phyloP scores from a whole-genome alignment of 1,140 invertebrate species.

The Drosophila malerkotliana region DNA sequence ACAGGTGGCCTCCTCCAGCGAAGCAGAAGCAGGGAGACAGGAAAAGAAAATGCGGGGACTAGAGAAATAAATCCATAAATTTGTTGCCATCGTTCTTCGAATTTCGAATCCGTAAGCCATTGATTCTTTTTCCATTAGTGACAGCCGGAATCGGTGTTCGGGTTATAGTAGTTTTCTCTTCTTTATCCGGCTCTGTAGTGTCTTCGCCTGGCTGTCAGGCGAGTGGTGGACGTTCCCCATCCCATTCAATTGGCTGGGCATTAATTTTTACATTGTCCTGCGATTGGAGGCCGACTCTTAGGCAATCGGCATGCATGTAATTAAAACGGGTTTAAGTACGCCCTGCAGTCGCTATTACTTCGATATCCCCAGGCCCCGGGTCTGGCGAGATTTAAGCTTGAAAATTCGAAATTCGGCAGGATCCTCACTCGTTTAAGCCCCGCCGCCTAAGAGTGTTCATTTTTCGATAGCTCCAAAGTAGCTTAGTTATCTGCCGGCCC shows the following conservation, averaged over 20 bases:
- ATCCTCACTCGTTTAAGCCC: constrained; percentile 22
- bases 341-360: constrained; percentile 23
- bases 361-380: constrained; percentile 1
- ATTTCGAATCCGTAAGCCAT: constrained; percentile 71
- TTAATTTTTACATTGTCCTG: constrained; percentile 54
- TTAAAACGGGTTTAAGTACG: constrained; percentile 73
- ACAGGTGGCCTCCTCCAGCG: constrained; percentile 24
- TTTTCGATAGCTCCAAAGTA: constrained; percentile 69
- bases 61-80: constrained; percentile 72
- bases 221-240: constrained; percentile 9
- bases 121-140: constrained; percentile 81
- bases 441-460: constrained; percentile 28
- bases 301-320: constrained; percentile 71
- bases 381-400: constrained; percentile 23
- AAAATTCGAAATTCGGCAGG: constrained; percentile 1
- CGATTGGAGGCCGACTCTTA: background rate
- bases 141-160: constrained; percentile 28
- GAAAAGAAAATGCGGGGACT: constrained; percentile 17
- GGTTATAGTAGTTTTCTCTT: constrained; percentile 25
- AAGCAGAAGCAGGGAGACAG: too few species aligned
- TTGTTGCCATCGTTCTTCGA: constrained; percentile 59
- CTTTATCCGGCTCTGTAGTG: constrained; percentile 16
- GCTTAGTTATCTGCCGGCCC: constrained; percentile 57
- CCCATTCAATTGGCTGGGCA: constrained; percentile 71
- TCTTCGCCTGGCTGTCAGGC: constrained; percentile 31